Base-by-base conservation (phyloP, 2,888 invertebrate genomes). In the Xanthia icteritia region DNA sequence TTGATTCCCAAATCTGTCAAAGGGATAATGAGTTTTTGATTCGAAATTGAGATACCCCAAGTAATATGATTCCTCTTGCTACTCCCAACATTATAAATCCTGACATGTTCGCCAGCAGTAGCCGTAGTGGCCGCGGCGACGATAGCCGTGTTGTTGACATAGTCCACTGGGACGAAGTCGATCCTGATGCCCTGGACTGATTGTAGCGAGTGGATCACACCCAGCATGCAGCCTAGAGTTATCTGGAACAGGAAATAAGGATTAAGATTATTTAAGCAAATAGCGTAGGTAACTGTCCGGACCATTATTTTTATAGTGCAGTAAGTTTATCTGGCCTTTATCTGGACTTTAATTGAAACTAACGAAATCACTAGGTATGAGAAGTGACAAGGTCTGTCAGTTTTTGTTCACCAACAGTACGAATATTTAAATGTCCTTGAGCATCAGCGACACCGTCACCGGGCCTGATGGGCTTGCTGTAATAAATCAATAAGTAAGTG, bases 171-270 rank as follows among this genome's bases (percentile, higher is more conserved):
- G 0, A 87, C 71, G 36, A 90, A 84, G 48, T 87, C 84, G 1
- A 88, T 76, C 11, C 75, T 71, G 3, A 76, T 76, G 1, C 65
- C 42, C 5, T 71, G 69, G 2, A 79, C 69, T 0, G 84, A 73
- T 5, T 76, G 79, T 0, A 88, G 27, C 0, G 79, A 73, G 54
- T 84, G 86, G 5, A 89, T 73, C 0, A 88, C 74, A 0, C 89
- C 89, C 64, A 84, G 17, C 27, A 97, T 83, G 98, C 97, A 80
- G n/a, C 85, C 86, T 4, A 86, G 36, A 17, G 76, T 78, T 13
- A 87, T 72, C 86, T 86, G 75, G 9, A 86, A 72, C 5, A 1
- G 31, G 3, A 23, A 2, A 15, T 6, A 36, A 5, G 23, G 17
- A 31, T 36, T 9, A 67, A 31, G 13, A 20, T 45, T 9, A 66